Evolutionary conservation across 2,888 invertebrate species (phyloP).

Genomic region (Pristionchus exspectatus): DNA sequence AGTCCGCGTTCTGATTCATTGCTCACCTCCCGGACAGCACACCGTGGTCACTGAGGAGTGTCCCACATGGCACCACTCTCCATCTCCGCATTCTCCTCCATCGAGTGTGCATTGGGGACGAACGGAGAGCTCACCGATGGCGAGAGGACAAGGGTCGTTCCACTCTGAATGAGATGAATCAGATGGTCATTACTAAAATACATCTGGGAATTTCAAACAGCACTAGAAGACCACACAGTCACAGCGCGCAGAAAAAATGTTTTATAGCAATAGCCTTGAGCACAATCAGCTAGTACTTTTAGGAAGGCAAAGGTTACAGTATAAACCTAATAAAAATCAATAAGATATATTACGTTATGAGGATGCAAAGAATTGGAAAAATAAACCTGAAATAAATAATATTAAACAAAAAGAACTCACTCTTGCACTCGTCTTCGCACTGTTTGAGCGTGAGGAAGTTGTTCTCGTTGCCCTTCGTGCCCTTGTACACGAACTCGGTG

Average conservation of each 20-base stretch:
- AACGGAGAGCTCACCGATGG: slow-evolving; percentile 60
- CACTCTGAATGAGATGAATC: slow-evolving; percentile 63
- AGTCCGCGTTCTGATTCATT: too few relatives aligned
- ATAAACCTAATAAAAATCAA: too few relatives aligned
- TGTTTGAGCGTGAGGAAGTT: slow-evolving; percentile 72
- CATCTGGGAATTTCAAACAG: too few relatives aligned
- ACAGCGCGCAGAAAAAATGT: too few relatives aligned
- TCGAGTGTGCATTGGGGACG: slow-evolving; percentile 61
- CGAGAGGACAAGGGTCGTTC: slow-evolving; percentile 75
- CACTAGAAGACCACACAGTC: too few relatives aligned
- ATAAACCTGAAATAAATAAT: too few relatives aligned
- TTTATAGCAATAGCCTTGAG: too few relatives aligned
- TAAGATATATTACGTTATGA: too few relatives aligned
- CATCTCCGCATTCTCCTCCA: slow-evolving; percentile 65
- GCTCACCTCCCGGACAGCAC: slow-evolving; percentile 74
- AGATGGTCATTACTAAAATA: background rate
- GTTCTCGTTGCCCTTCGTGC: slow-evolving; percentile 77
- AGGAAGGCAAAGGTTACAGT: too few relatives aligned
- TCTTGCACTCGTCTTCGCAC: slow-evolving; percentile 74
- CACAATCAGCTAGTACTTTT: too few relatives aligned
- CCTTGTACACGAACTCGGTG: slow-evolving; percentile 70
- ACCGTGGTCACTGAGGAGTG: slow-evolving; percentile 69
- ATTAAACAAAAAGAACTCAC: slow-evolving; percentile 65
- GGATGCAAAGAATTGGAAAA: too few relatives aligned
- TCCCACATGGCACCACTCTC: slow-evolving; percentile 78